phyloP scores from a whole-genome alignment of 2,797 vertebrate genomes.

The Gobio occitaniae region DNA sequence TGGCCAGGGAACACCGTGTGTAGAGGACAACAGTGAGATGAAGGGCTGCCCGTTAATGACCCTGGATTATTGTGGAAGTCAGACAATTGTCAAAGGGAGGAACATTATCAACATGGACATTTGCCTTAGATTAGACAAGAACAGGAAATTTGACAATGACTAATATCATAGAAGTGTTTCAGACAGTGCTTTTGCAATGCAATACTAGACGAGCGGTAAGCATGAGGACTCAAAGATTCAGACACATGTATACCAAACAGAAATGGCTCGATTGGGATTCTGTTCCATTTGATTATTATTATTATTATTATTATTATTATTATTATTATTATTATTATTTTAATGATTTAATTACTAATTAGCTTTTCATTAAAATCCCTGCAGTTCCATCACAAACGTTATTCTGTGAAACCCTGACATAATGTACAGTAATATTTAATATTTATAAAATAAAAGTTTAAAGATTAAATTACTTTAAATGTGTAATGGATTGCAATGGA shows the following conservation, averaged over 20 bases:
- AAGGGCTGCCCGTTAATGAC: slow-evolving; percentile 41
- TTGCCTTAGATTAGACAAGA: neutral
- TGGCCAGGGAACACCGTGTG: slow-evolving; percentile 2
- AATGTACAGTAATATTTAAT: neutral
- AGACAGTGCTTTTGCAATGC: neutral
- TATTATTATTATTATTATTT: neutral
- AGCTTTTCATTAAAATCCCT: neutral
- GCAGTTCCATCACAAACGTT: too few species aligned
- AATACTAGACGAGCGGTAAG: neutral
- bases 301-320: too few species aligned
- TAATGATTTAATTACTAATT: neutral
- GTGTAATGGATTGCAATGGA: neutral
- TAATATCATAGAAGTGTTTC: neutral
- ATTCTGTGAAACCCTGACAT: neutral
- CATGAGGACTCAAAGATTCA: neutral
- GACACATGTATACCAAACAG: neutral
- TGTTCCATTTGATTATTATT: too few species aligned
- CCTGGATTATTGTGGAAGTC: slow-evolving; percentile 24
- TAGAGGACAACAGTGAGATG: slow-evolving; percentile 18
- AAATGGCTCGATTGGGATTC: too few species aligned
- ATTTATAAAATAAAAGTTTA: too few species aligned
- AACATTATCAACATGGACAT: neutral
- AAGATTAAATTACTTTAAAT: neutral
- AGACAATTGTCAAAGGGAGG: neutral
- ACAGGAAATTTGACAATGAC: neutral